phyloP scores from a whole-genome alignment of 2,797 vertebrate species.

The Ataeniobius toweri region DNA sequence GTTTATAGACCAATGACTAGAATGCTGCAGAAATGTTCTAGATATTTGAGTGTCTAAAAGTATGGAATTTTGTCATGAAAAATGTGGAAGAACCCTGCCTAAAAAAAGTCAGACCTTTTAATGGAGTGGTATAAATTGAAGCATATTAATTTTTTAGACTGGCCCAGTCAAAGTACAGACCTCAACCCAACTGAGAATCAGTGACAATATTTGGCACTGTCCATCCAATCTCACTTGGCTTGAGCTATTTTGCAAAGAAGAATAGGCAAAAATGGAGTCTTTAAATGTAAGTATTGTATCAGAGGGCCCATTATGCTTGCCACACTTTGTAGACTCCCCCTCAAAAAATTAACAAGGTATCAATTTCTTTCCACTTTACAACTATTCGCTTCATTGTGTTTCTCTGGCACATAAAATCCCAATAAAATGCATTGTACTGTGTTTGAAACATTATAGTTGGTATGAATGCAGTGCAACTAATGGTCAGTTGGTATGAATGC shows the following conservation, averaged over 20 bases:
- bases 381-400: not conserved
- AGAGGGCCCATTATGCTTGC: not conserved
- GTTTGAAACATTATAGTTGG: not conserved
- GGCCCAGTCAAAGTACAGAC: too few relatives aligned
- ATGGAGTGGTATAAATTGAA: too few relatives aligned
- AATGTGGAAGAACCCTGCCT: not conserved
- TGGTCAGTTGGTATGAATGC: not conserved
- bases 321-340: not conserved
- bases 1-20: too few relatives aligned
- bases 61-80: not conserved
- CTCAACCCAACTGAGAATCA: too few relatives aligned
- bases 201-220: too few relatives aligned
- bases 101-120: not conserved
- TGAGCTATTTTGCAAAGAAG: too few relatives aligned
- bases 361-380: not conserved
- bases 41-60: too few relatives aligned
- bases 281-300: too few relatives aligned
- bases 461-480: too few relatives aligned
- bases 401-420: not conserved
- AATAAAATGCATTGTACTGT: not conserved
- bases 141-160: too few relatives aligned
- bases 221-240: too few relatives aligned
- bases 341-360: not conserved
- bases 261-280: too few relatives aligned
- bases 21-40: not conserved